Conservation (phyloP, 2,113 vertebrate genomes). For the Leptosomus discolor region DNA sequence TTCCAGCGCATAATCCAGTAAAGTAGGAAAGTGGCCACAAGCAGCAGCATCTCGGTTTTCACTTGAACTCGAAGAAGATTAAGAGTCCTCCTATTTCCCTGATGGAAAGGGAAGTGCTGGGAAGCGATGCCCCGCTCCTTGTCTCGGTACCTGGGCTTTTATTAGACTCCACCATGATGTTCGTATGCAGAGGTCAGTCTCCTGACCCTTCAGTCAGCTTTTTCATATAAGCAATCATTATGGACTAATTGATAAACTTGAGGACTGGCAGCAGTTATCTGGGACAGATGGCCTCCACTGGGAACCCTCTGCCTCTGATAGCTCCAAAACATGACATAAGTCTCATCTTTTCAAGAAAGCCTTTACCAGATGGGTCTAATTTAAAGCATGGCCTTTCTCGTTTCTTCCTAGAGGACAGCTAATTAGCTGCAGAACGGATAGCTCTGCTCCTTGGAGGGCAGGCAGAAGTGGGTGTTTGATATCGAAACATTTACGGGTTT, state of each 20-base stretch:
- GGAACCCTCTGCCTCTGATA: not conserved
- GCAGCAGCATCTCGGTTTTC: not conserved
- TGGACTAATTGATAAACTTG: not conserved
- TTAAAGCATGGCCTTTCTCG: not conserved
- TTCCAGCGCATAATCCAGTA: fast-evolving
- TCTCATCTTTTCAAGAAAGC: not conserved
- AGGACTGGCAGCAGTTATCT: not conserved
- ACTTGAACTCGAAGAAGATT: not conserved
- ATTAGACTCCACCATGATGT: not conserved
- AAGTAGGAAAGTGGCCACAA: not conserved
- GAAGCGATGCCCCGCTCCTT: not conserved
- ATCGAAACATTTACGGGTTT: not conserved
- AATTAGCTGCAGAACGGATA: not conserved
- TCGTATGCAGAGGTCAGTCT: not conserved
- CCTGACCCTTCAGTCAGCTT: not conserved
- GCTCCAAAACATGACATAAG: not conserved
- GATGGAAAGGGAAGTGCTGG: not conserved
- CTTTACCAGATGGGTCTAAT: not conserved
- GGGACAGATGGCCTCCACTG: not conserved
- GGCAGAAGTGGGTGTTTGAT: not conserved
- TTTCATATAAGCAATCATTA: not conserved
- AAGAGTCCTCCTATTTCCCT: fast-evolving
- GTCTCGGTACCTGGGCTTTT: not conserved
- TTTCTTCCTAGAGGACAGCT: not conserved
- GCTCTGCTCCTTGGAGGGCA: not conserved